These are phyloP conservation scores for human DNA, from an alignment of 2,113 vertebrate genomes.

Conservation along the genomic window DNA sequence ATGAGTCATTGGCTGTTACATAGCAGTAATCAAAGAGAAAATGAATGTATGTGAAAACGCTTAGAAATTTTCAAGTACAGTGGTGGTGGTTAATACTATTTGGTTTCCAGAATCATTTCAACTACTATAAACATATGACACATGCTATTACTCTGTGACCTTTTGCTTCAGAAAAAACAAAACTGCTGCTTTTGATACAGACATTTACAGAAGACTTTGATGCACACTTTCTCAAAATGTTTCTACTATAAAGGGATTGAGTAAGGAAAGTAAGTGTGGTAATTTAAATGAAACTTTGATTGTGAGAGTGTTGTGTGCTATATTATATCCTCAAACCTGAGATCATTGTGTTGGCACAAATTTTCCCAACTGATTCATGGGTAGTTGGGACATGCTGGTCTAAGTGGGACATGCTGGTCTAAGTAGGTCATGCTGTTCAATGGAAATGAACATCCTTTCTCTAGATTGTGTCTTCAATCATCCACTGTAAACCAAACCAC, in stretches of 20 bases:
- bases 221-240: slow-evolving; percentile 48
- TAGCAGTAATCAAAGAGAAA: slow-evolving; percentile 27
- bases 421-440: slow-evolving; percentile 7
- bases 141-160: slow-evolving; percentile 12
- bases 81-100: neutral
- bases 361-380: slow-evolving; percentile 10
- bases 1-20: neutral
- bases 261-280: neutral
- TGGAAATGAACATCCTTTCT: slow-evolving; percentile 63
- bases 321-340: slow-evolving; percentile 40
- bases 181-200: neutral
- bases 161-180: slow-evolving; percentile 50
- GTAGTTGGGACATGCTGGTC: slow-evolving; percentile 39
- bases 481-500: slow-evolving; percentile 41
- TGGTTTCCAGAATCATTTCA: slow-evolving; percentile 43
- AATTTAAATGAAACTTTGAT: slow-evolving; percentile 31
- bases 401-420: slow-evolving; percentile 22
- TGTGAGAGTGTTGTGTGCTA: neutral
- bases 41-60: slow-evolving; percentile 25
- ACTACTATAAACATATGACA: neutral
- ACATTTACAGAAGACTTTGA: slow-evolving; percentile 31
- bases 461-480: slow-evolving; percentile 52
- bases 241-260: slow-evolving; percentile 38
- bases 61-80: neutral
- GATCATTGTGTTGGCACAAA: slow-evolving; percentile 18